Conservation (phyloP, 30 jellyfish, hydroid and myxozoan species). For the Aurelia sp. region DNA sequence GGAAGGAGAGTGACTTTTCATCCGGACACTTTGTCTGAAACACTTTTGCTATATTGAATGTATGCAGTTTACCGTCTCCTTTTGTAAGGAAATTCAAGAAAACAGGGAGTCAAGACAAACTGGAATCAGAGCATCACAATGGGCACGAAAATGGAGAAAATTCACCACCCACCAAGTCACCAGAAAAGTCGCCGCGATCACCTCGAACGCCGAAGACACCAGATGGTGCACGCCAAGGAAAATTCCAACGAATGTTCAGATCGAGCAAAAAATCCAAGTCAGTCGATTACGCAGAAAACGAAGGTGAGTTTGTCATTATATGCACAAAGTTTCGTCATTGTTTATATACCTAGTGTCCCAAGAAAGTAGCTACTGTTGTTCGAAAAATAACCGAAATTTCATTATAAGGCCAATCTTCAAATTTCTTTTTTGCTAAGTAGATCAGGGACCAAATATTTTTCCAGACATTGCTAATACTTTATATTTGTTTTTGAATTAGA, state of each 20-base stretch:
- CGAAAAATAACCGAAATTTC: too few relatives aligned
- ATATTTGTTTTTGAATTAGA: too few relatives aligned
- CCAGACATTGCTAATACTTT: too few relatives aligned
- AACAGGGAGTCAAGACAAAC: conserved; percentile 52
- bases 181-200: conserved; percentile 48
- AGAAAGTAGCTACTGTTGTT: too few relatives aligned
- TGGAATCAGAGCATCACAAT: conserved; percentile 51
- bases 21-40: too few relatives aligned
- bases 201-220: conserved; percentile 52
- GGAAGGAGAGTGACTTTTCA: too few relatives aligned
- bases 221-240: conserved; percentile 41
- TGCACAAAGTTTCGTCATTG: too few relatives aligned
- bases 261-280: conserved; percentile 65
- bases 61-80: not conserved
- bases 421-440: too few relatives aligned
- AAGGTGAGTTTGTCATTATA: conserved; percentile 3
- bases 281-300: conserved; percentile 40
- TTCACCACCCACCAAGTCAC: conserved; percentile 47
- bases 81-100: conserved; percentile 51
- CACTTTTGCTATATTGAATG: not conserved
- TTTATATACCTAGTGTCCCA: too few relatives aligned
- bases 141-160: conserved; percentile 60
- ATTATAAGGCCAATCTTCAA: too few relatives aligned
- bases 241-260: conserved; percentile 52
- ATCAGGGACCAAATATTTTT: too few relatives aligned